Percentiles rank a stretch among this genome's conserved stretches.
phyloP scores from a whole-genome alignment of 1,140 invertebrate species.

The Octopus bimaculoides region DNA sequence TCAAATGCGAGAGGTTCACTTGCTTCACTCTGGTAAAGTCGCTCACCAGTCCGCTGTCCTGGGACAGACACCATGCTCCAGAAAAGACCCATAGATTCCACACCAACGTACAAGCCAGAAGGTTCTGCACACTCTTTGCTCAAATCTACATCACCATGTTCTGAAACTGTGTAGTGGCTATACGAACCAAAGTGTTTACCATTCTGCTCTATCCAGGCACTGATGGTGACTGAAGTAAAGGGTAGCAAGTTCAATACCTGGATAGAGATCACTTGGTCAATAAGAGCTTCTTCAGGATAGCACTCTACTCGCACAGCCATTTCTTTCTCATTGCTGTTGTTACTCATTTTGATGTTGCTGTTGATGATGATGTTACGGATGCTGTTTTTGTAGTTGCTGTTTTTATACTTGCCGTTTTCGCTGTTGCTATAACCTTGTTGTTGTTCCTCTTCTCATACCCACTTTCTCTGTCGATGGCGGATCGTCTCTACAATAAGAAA shows the following conservation, averaged over 20 bases:
- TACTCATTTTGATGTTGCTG: not conserved
- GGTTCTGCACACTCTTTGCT: conserved; percentile 13
- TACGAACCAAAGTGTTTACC: conserved; percentile 16
- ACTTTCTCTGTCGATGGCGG: not conserved
- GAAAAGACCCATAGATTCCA: conserved; percentile 36
- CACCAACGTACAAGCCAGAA: conserved; percentile 20
- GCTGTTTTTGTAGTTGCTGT: not conserved
- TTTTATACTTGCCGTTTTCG: not conserved
- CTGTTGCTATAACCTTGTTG: not conserved
- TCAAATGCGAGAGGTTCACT: conserved; percentile 23
- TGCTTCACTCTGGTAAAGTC: conserved; percentile 24
- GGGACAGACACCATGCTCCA: conserved; percentile 34
- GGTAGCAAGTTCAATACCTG: not conserved
- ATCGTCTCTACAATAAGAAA: not conserved
- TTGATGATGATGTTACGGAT: too few species aligned
- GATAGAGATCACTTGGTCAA: not conserved
- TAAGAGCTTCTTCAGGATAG: not conserved
- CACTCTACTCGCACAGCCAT: not conserved
- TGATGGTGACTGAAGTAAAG: not conserved
- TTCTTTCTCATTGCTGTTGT: not conserved
- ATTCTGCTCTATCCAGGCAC: not conserved
- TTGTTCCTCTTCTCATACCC: not conserved
- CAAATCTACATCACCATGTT: conserved; percentile 25
- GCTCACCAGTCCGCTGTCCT: conserved; percentile 12
- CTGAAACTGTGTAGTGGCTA: conserved; percentile 19